phyloP scores from a whole-genome alignment of 2,797 vertebrate genomes.

The Martes flavigula region DNA sequence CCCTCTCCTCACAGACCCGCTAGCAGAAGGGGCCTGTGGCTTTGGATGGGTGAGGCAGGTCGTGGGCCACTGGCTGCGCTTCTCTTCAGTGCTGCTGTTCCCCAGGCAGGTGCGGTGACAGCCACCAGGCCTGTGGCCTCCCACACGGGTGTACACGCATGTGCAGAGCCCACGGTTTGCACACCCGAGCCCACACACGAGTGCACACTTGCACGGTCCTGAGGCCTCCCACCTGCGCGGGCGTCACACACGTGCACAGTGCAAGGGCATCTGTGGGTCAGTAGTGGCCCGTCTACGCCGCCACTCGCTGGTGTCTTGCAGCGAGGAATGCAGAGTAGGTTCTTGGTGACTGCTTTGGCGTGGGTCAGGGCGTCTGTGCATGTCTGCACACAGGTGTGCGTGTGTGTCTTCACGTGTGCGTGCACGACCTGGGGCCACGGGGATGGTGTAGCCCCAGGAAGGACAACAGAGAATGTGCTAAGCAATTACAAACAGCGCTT shows the following conservation, averaged over 20 bases:
- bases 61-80: background rate
- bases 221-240: background rate
- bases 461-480: background rate
- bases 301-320: background rate
- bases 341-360: background rate
- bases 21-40: background rate
- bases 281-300: fast-evolving
- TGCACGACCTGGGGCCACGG: fast-evolving
- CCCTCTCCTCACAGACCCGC: background rate
- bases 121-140: fast-evolving
- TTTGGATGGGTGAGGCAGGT: background rate
- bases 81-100: background rate
- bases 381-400: background rate
- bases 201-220: background rate
- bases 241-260: fast-evolving
- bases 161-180: background rate
- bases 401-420: fast-evolving
- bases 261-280: background rate
- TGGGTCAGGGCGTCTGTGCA: background rate
- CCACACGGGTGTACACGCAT: fast-evolving
- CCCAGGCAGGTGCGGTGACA: background rate
- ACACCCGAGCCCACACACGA: background rate
- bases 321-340: background rate
- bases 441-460: background rate
- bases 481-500: background rate